A percentile compares a stretch with the other conserved stretches of the same genome.
Conservation (phyloP, 2,888 invertebrate species). For the Pilophorus perplexus region DNA sequence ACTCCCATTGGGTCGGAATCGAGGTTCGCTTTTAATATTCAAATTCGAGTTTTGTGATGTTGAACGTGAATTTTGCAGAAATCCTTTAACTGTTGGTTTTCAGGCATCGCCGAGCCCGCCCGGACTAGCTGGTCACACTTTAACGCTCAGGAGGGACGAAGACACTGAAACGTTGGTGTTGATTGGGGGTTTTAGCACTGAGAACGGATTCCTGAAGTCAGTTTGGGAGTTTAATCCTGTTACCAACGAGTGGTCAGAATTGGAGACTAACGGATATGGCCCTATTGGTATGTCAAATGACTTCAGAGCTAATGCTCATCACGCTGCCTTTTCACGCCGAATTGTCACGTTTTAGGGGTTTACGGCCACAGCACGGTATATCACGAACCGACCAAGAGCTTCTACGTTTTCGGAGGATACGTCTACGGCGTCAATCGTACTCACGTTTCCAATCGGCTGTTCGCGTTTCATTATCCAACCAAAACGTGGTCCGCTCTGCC, state of each 20-base stretch:
- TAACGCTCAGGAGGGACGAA: conserved; percentile 73
- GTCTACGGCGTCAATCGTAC: conserved; percentile 69
- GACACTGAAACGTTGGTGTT: conserved; percentile 70
- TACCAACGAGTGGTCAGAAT: conserved; percentile 67
- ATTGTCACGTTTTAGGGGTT: conserved; percentile 54
- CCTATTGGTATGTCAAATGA: conserved; percentile 61
- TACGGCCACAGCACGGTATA: conserved; percentile 90
- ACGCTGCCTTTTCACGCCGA: background rate
- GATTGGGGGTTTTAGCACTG: conserved; percentile 81
- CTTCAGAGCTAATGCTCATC: background rate
- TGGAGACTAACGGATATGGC: conserved; percentile 68
- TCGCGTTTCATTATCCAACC: conserved; percentile 72
- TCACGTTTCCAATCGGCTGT: conserved; percentile 72
- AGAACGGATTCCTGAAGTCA: conserved; percentile 68
- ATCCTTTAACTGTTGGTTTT: no score
- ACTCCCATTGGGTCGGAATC: conserved; percentile 76
- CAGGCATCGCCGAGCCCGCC: conserved; percentile 50
- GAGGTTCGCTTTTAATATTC: conserved; percentile 51
- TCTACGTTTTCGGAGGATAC: conserved; percentile 89
- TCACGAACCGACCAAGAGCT: conserved; percentile 72
- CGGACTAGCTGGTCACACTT: conserved; percentile 85
- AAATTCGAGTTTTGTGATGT: no score
- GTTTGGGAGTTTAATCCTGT: conserved; percentile 80
- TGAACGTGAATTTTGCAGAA: no score
- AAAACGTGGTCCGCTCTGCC: conserved; percentile 78